Evolutionary conservation across 2,888 invertebrate genomes (phyloP).

Genomic region (Dioctria rufipes): DNA sequence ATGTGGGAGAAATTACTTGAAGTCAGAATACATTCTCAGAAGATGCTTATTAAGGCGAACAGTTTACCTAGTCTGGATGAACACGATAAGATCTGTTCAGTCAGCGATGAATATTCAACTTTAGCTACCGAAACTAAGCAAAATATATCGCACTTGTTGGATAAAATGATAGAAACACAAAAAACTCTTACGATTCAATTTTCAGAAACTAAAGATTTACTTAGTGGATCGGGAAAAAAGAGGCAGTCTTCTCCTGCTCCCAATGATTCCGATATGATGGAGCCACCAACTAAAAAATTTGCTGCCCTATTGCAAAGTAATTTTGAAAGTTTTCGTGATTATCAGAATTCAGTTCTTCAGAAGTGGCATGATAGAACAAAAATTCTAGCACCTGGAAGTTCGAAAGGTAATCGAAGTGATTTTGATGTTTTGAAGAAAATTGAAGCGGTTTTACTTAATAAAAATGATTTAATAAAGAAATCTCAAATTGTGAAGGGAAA

Average conservation of each 20-base stretch:
- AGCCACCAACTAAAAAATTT: constrained; percentile 62
- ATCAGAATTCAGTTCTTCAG: constrained; percentile 86
- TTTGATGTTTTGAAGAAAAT: constrained; percentile 79
- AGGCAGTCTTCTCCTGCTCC: constrained; percentile 60
- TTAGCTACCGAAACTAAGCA: constrained; percentile 73
- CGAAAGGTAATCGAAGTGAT: constrained; percentile 72
- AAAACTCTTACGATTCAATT: constrained; percentile 75
- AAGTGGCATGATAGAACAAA: constrained; percentile 97
- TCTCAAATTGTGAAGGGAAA: constrained; percentile 86
- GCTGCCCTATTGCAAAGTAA: constrained; percentile 74
- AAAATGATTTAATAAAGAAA: constrained; percentile 80
- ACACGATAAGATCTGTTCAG: constrained; percentile 70
- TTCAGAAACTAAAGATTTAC: constrained; percentile 77
- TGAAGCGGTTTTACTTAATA: constrained; percentile 86
- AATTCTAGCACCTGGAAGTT: constrained; percentile 77
- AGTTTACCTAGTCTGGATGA: constrained; percentile 80
- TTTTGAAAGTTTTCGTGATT: constrained; percentile 77
- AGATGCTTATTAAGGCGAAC: constrained; percentile 82
- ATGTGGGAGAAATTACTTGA: constrained; percentile 91
- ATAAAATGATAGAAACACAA: constrained; percentile 77
- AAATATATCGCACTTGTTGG: constrained; percentile 76
- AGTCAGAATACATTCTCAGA: constrained; percentile 89
- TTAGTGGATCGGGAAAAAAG: constrained; percentile 54
- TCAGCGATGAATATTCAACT: constrained; percentile 73
- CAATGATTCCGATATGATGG: constrained; percentile 23